Percentiles rank a stretch among this genome's conserved stretches.
Evolutionary conservation across 2,113 vertebrate species (phyloP).

Genomic region (Cepphus grylle): DNA sequence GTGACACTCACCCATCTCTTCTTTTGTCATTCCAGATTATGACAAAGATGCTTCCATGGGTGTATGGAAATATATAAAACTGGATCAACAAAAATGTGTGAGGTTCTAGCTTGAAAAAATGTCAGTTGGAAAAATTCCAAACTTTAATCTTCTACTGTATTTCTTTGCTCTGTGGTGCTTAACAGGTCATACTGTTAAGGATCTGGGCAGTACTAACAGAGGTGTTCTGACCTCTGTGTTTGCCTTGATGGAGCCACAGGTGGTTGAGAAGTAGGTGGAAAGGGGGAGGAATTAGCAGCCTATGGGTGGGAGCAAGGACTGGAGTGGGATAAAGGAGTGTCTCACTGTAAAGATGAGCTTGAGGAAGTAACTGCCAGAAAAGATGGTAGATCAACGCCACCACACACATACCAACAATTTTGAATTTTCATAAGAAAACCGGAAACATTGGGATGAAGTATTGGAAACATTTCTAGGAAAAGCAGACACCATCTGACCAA

Average conservation of each 20-base stretch:
- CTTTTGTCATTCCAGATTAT: not conserved
- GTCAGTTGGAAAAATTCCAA: not conserved
- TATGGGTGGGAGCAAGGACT: not conserved
- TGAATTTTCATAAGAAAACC: not conserved
- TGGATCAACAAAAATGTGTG: not conserved
- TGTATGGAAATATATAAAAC: not conserved
- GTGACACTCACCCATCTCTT: not conserved
- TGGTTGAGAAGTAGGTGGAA: not conserved
- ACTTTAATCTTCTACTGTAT: not conserved
- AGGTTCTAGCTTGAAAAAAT: not conserved
- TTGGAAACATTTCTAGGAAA: not conserved
- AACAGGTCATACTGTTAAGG: not conserved
- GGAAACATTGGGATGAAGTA: not conserved
- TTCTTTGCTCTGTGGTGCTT: not conserved
- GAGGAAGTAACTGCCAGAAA: not conserved
- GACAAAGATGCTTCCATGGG: not conserved
- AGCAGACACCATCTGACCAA: not conserved
- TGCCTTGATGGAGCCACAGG: not conserved
- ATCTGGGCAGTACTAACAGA: not conserved
- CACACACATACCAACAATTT: rapidly evolving
- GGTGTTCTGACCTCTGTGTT: not conserved
- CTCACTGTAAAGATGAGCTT: not conserved
- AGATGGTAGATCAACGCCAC: rapidly evolving
- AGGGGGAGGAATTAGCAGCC: not conserved
- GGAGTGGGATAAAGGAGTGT: not conserved